Evolutionary conservation across 2,888 invertebrate species (phyloP).

Genomic region (Pterobdella sp.): DNA sequence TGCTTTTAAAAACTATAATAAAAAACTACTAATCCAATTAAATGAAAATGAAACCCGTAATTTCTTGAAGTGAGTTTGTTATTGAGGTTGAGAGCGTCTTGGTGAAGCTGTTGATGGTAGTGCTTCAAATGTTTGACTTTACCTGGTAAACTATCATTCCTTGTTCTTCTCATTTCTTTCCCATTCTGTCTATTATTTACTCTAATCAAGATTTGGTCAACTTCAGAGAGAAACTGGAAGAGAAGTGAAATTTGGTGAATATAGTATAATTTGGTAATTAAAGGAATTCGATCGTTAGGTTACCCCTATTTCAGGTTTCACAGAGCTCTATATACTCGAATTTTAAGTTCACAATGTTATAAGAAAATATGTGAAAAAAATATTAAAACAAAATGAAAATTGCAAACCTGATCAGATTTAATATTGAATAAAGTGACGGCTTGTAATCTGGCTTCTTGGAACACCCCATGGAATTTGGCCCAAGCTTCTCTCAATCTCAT

Average conservation of each 20-base stretch:
- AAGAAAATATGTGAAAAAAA: not conserved
- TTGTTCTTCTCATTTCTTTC: not conserved
- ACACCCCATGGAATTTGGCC: slow-evolving; percentile 63
- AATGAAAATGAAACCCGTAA: no score
- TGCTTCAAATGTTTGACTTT: not conserved
- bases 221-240: not conserved
- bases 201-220: not conserved
- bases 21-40: no score
- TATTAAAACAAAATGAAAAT: not conserved
- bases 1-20: no score
- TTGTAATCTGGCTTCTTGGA: slow-evolving; percentile 66
- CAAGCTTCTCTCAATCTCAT: slow-evolving; percentile 61
- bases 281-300: not conserved
- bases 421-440: slow-evolving; percentile 70
- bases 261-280: not conserved
- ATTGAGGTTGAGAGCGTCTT: not conserved
- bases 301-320: not conserved
- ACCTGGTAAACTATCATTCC: not conserved
- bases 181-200: not conserved
- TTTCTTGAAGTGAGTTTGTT: no score
- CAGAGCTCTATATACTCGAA: no score
- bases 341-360: no score
- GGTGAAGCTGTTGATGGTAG: not conserved
- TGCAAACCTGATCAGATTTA: slow-evolving; percentile 52
- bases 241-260: not conserved